Percentiles rank a stretch among this genome's conserved stretches.
phyloP scores from a whole-genome alignment of 2,888 invertebrate genomes.

The Parnassius orleans region DNA sequence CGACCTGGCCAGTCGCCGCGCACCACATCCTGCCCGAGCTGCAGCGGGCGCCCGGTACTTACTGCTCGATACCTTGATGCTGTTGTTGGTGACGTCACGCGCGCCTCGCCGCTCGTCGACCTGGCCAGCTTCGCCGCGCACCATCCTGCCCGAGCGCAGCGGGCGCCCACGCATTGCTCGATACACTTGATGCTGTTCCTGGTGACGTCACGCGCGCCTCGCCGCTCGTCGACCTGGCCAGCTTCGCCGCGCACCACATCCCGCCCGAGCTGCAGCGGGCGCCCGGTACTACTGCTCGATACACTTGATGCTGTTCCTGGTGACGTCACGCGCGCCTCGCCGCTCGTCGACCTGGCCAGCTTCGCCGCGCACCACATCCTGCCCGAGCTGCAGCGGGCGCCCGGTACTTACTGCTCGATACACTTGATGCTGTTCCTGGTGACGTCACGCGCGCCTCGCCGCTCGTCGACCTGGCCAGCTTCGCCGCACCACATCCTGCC shows the following conservation, averaged over 20 bases:
- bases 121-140: constrained; percentile 93
- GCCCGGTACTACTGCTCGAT: constrained; percentile 74
- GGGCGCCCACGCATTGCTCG: constrained; percentile 76
- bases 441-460: constrained; percentile 96
- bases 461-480: constrained; percentile 93
- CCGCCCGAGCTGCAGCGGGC: constrained; percentile 90
- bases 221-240: constrained; percentile 92
- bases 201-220: constrained; percentile 94
- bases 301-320: neutral
- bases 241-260: constrained; percentile 94
- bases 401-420: constrained; percentile 70
- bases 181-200: constrained; percentile 44
- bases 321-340: constrained; percentile 95
- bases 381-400: constrained; percentile 89
- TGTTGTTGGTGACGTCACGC: constrained; percentile 87
- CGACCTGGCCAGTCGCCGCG: constrained; percentile 92
- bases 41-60: constrained; percentile 84
- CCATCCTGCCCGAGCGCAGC: constrained; percentile 89
- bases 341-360: constrained; percentile 92
- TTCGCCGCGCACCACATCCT: constrained; percentile 94
- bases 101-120: constrained; percentile 94
- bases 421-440: too few species aligned
- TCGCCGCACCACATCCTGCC: constrained; percentile 93
- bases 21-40: constrained; percentile 94
- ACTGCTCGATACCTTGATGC: too few species aligned